Conservation (phyloP, 2,797 vertebrate genomes). For the Sebastiscus tertius region DNA sequence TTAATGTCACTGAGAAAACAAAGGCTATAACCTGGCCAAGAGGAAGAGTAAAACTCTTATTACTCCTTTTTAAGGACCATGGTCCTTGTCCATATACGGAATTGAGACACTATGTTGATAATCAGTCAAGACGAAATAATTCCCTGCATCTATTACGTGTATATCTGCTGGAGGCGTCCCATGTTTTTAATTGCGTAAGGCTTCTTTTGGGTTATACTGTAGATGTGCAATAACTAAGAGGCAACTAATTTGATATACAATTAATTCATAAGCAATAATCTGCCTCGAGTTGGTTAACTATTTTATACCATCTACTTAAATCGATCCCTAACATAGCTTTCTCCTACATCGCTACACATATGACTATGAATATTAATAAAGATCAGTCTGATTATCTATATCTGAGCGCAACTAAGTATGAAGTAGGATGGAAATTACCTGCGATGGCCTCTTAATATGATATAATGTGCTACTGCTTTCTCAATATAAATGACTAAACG, state of each 20-base stretch:
- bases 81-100: conserved; percentile 34
- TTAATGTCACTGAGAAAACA: conserved; percentile 11
- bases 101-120: conserved; percentile 47
- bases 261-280: conserved; percentile 4
- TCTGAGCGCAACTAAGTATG: conserved; percentile 12
- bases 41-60: conserved; percentile 14
- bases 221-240: conserved; percentile 18
- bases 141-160: conserved; percentile 16
- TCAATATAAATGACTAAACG: conserved; percentile 27
- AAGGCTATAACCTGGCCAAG: conserved; percentile 19
- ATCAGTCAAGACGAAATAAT: conserved; percentile 41
- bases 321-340: conserved; percentile 13
- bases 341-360: conserved; percentile 4
- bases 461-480: conserved; percentile 24
- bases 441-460: conserved; percentile 19
- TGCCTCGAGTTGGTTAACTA: background rate
- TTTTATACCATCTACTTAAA: conserved; percentile 20
- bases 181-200: conserved; percentile 26
- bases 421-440: conserved; percentile 23
- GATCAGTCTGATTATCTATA: conserved; percentile 7
- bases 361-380: conserved; percentile 10
- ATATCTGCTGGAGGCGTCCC: conserved; percentile 14
- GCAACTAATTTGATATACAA: background rate
- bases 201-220: conserved; percentile 21
- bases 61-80: conserved; percentile 22